Evolutionary conservation across 2,888 invertebrate species (phyloP).

Genomic region (Protodeltote pygarga): DNA sequence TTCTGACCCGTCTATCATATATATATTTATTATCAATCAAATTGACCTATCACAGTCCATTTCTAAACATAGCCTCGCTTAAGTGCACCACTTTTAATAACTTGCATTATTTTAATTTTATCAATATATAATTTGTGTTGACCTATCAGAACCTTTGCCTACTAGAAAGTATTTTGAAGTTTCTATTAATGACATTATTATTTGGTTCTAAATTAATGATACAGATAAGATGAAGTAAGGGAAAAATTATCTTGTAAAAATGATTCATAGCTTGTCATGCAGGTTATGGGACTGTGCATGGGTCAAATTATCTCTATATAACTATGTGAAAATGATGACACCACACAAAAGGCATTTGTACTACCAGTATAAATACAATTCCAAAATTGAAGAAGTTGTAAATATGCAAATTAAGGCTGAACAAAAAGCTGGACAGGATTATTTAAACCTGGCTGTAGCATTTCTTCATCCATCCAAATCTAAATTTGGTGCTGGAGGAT

Average conservation of each 20-base stretch:
- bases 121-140: too few species aligned
- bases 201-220: too few species aligned
- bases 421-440: slow-evolving; percentile 62
- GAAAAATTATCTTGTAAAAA: too few species aligned
- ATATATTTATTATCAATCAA: too few species aligned
- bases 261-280: background rate
- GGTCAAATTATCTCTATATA: slow-evolving; percentile 1
- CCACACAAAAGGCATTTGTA: slow-evolving; percentile 11
- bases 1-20: too few species aligned
- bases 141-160: slow-evolving; percentile 11
- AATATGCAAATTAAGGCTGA: slow-evolving; percentile 63
- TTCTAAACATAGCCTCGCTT: too few species aligned
- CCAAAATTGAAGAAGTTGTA: slow-evolving; percentile 53
- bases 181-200: too few species aligned
- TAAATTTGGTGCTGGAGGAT: slow-evolving; percentile 57
- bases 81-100: too few species aligned
- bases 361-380: slow-evolving; percentile 45
- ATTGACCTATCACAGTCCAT: too few species aligned
- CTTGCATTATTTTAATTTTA: too few species aligned
- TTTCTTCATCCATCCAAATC: slow-evolving; percentile 57
- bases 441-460: slow-evolving; percentile 58
- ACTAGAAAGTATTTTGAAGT: slow-evolving; percentile 34
- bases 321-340: background rate
- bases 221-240: too few species aligned
- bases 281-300: background rate